Conservation (phyloP, 1,140 invertebrate species). For the Pentalonia nigronervosa region DNA sequence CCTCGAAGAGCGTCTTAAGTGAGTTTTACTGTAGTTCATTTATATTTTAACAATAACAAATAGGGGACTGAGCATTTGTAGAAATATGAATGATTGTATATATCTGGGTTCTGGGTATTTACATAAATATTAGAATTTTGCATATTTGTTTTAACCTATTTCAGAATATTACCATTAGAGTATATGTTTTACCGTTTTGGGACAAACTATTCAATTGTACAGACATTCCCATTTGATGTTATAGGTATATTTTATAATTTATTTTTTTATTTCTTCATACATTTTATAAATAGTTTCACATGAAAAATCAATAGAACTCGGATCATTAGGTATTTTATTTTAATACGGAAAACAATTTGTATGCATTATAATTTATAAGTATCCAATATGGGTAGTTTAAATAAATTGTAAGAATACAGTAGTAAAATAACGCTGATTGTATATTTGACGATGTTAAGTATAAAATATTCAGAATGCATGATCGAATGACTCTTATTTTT, state of each 20-base stretch:
- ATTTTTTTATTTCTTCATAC: too few species aligned
- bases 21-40: too few species aligned
- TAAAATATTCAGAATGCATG: constrained; percentile 37
- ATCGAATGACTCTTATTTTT: background rate
- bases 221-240: too few species aligned
- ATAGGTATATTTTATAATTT: too few species aligned
- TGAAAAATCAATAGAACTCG: background rate
- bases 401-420: constrained; percentile 16
- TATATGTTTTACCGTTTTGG: background rate
- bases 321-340: background rate
- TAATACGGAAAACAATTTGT: background rate
- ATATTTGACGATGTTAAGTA: constrained; percentile 15
- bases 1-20: too few species aligned
- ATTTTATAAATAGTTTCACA: background rate
- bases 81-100: background rate
- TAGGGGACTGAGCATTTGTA: background rate
- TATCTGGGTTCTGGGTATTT: background rate
- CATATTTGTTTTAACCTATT: background rate
- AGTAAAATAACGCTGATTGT: constrained; percentile 9
- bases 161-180: background rate
- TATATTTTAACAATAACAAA: too few species aligned
- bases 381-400: constrained; percentile 18
- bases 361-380: background rate
- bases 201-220: background rate
- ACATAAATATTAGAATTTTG: background rate